phyloP scores from a whole-genome alignment of 2,113 vertebrate genomes.

The Perca schrenkii region DNA sequence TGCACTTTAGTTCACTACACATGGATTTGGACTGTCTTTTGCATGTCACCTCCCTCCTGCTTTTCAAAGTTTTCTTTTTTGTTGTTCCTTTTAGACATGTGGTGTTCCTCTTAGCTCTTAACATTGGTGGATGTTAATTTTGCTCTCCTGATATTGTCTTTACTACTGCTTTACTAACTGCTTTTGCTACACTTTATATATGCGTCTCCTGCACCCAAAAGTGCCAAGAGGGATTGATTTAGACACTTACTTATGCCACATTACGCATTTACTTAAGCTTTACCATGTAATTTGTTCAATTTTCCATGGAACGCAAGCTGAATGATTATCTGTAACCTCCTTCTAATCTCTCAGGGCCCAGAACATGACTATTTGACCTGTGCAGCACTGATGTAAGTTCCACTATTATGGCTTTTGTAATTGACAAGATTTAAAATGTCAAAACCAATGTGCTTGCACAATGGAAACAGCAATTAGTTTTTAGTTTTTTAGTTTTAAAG shows the following conservation, averaged over 20 bases:
- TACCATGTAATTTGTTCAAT: neutral
- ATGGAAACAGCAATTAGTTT: neutral
- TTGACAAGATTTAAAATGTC: neutral
- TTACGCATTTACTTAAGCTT: neutral
- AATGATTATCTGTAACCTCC: neutral
- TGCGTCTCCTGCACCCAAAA: too few relatives aligned
- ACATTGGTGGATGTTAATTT: too few relatives aligned
- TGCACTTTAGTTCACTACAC: too few relatives aligned
- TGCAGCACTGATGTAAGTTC: neutral
- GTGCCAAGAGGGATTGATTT: conserved; percentile 1
- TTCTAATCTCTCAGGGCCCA: neutral
- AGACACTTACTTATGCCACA: neutral
- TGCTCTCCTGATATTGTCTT: too few relatives aligned
- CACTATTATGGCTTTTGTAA: neutral
- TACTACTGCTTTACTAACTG: too few relatives aligned
- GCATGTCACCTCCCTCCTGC: too few relatives aligned
- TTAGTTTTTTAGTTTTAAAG: too few relatives aligned
- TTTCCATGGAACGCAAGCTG: neutral
- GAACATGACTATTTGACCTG: neutral
- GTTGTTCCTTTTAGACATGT: too few relatives aligned
- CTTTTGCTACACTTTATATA: too few relatives aligned
- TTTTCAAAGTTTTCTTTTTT: too few relatives aligned
- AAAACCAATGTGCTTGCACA: neutral
- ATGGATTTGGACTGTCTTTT: too few relatives aligned
- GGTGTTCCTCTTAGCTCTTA: too few relatives aligned